Evolutionary conservation across 1,140 invertebrate species (phyloP).

Genomic region (Latrodectus geometricus): DNA sequence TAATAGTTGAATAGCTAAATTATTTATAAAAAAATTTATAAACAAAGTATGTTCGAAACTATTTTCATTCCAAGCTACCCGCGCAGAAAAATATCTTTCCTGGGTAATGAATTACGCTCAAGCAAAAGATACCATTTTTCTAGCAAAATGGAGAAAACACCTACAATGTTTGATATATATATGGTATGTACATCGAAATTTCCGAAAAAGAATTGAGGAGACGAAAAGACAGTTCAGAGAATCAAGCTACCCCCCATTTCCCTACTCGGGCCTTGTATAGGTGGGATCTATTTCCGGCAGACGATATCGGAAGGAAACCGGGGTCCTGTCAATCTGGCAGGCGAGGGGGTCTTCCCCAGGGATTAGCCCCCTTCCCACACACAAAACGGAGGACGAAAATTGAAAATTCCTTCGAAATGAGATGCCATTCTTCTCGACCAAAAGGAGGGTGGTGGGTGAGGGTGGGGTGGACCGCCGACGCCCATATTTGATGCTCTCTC

Average conservation of each 20-base stretch:
- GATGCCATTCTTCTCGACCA: constrained; percentile 44
- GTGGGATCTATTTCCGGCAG: constrained; percentile 46
- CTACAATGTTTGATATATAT: not conserved
- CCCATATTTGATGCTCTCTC: constrained; percentile 42
- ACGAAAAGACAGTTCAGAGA: not conserved
- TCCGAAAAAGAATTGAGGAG: not conserved
- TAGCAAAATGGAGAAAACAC: not conserved
- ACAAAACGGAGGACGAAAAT: constrained; percentile 45
- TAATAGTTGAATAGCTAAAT: too few relatives aligned
- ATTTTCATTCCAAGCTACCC: too few relatives aligned
- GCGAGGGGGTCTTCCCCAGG: constrained; percentile 27
- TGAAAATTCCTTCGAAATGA: constrained; percentile 49
- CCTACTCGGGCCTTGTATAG: not conserved
- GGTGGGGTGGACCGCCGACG: constrained; percentile 6
- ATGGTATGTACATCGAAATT: not conserved
- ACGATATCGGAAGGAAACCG: constrained; percentile 45
- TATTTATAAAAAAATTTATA: too few relatives aligned
- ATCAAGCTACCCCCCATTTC: not conserved
- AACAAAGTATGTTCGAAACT: too few relatives aligned
- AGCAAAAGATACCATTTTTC: too few relatives aligned
- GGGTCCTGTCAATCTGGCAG: constrained; percentile 48
- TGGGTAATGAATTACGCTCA: too few relatives aligned
- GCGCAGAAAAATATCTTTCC: too few relatives aligned
- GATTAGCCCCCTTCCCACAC: constrained; percentile 28
- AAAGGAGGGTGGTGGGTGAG: not conserved